A percentile compares a stretch with the other conserved stretches of the same genome.
Conservation (phyloP, 1,140 invertebrate genomes). For the Drosophila parabipectinata region DNA sequence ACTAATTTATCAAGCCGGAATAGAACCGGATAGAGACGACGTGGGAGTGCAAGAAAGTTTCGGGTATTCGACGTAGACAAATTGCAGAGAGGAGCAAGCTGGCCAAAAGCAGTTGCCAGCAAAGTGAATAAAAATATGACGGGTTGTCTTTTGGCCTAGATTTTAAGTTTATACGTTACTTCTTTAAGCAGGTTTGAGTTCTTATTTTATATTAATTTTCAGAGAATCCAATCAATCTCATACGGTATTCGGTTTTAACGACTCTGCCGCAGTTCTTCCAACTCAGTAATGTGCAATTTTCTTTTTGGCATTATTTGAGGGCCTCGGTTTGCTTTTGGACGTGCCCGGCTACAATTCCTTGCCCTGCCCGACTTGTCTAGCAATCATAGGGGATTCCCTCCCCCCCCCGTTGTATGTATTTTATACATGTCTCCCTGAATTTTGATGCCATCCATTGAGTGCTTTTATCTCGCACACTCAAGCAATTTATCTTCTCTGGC, state of each 20-base stretch:
- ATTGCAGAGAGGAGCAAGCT: conserved; percentile 11
- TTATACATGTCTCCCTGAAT: neutral
- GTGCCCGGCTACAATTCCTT: too few relatives aligned
- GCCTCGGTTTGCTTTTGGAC: too few relatives aligned
- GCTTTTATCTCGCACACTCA: conserved; percentile 51
- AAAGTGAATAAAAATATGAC: conserved; percentile 17
- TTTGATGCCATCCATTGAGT: conserved; percentile 11
- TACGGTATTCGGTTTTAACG: neutral
- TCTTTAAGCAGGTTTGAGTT: neutral
- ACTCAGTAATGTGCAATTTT: neutral
- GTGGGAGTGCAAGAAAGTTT: conserved; percentile 22
- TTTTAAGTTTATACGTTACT: neutral
- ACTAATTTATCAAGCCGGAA: conserved; percentile 57
- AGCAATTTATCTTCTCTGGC: conserved; percentile 49
- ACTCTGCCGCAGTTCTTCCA: neutral
- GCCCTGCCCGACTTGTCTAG: neutral
- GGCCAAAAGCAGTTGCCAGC: conserved; percentile 9
- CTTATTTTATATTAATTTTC: neutral
- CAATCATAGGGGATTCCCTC: neutral
- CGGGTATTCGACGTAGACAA: conserved; percentile 25
- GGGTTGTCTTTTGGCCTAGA: neutral
- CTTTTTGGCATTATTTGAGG: neutral
- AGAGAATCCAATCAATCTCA: conserved; percentile 1
- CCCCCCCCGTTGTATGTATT: neutral
- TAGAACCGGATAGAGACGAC: conserved; percentile 7